phyloP scores from a whole-genome alignment of 2,888 invertebrate species.

The Tinea pellionella region DNA sequence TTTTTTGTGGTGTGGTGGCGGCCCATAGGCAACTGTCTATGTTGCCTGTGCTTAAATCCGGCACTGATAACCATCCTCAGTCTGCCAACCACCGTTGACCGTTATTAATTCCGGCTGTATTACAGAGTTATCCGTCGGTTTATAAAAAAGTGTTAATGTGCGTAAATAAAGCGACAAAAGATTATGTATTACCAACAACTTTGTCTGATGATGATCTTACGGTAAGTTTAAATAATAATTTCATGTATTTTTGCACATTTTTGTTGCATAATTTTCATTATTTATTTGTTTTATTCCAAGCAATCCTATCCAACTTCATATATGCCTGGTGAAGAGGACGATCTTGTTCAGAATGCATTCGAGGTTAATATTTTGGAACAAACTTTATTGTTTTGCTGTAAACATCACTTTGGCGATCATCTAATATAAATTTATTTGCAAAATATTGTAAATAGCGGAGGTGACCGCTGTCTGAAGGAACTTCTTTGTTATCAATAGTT shows the following conservation, averaged over 20 bases:
- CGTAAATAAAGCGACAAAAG: conserved; percentile 45
- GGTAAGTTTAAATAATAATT: background rate
- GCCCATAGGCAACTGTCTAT: no score
- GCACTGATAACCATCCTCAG: no score
- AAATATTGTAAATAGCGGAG: no score
- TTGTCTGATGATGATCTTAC: background rate
- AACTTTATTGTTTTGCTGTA: no score
- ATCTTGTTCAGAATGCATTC: background rate
- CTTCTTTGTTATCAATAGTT: no score
- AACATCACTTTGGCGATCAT: no score
- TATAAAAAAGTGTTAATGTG: conserved; percentile 48
- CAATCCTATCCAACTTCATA: background rate
- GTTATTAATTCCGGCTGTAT: conserved; percentile 17
- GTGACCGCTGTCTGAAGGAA: no score
- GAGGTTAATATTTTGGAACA: conserved; percentile 19
- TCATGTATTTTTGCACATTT: background rate
- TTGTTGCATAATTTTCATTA: background rate
- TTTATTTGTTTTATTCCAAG: background rate
- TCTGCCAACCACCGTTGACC: no score
- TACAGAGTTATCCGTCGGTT: conserved; percentile 59
- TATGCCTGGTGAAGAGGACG: conserved; percentile 4
- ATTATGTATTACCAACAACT: conserved; percentile 56
- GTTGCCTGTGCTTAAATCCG: no score
- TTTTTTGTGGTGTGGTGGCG: no score
- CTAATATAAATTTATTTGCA: no score